Base-by-base conservation (phyloP, 2,113 vertebrate genomes). In the Heterotilapia buettikoferi region DNA sequence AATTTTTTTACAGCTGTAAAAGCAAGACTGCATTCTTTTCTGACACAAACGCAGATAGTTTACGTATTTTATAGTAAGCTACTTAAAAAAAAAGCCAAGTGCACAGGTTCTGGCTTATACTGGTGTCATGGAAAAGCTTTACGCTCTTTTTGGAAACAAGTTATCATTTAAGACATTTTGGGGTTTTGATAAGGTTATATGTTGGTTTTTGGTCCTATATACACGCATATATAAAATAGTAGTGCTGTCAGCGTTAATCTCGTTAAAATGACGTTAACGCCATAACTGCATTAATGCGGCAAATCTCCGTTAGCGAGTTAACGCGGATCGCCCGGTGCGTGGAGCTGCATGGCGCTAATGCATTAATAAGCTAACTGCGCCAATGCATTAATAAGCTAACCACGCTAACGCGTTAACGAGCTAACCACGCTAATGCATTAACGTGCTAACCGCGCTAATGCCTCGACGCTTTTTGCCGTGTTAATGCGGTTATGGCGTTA, bases 401-500 rank as follows among this genome's bases (percentile, higher is more conserved):
- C 24, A 0, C 5, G 56, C 24, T 29, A 57, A 57, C 0, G 3
- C 3, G 2, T 57, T 57, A 14, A 26, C 6, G 1, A 16, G 54
- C 54, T 57, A 57, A 26, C 2, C 4, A 6, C 6, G 7, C 24
- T 26, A 26, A 57, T 57, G 6, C 6, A 2, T 56, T 56, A 56
- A 26, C 54, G 1, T 13, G 54, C 21, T 14, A 29, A 57, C 56
- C 5, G 13, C 7, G 14, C 5, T 29, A 57, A 57, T 57, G 13
- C 56, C 3, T 9, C 2, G 7, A 59, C 0, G 2, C 7, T 57
- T 8, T 57, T 59, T 31, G 56, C 56, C 5, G 13, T 16, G 21
- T 1, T 56, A 56, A 56, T 56, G 56, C 3, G 5, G 26, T 2
- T 59, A 16, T 29, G 26, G 26, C 7, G 7, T 59, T 16, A 16